Evolutionary conservation across 2,797 vertebrate species (phyloP).

Genomic region (Leptoclinus maculatus): DNA sequence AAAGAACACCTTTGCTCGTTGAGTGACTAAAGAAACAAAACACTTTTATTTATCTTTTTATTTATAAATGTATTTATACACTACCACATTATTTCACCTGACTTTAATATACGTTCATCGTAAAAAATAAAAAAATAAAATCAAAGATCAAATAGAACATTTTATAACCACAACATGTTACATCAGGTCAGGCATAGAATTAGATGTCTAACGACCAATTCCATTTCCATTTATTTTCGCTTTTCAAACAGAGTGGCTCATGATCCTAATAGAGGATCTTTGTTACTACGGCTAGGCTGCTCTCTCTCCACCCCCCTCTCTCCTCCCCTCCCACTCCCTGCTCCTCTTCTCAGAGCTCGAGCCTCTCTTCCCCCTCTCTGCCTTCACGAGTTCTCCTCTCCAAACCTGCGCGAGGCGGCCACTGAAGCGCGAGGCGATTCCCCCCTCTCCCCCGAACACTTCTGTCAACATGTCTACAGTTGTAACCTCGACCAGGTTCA

Average conservation of each 20-base stretch:
- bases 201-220: background rate
- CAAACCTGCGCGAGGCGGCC: constrained; percentile 81
- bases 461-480: constrained; percentile 91
- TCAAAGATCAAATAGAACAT: background rate
- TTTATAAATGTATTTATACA: no score
- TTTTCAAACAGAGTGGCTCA: constrained; percentile 20
- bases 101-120: background rate
- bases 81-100: background rate
- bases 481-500: constrained; percentile 94
- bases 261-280: constrained; percentile 56
- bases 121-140: background rate
- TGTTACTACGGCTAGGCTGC: constrained; percentile 58
- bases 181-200: background rate
- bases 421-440: constrained; percentile 76
- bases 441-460: constrained; percentile 41
- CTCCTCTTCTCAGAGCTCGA: constrained; percentile 55
- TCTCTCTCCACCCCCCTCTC: constrained; percentile 26
- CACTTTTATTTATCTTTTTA: background rate
- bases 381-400: constrained; percentile 81
- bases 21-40: background rate
- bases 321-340: constrained; percentile 50
- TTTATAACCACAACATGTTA: no score
- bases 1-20: background rate
- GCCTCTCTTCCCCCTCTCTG: constrained; percentile 67
- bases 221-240: background rate